Percentiles rank a stretch among this genome's conserved stretches.
These are phyloP conservation scores for Cyrtonyx montezumae DNA, from an alignment of 2,113 vertebrate genomes.

Conservation along the genomic window DNA sequence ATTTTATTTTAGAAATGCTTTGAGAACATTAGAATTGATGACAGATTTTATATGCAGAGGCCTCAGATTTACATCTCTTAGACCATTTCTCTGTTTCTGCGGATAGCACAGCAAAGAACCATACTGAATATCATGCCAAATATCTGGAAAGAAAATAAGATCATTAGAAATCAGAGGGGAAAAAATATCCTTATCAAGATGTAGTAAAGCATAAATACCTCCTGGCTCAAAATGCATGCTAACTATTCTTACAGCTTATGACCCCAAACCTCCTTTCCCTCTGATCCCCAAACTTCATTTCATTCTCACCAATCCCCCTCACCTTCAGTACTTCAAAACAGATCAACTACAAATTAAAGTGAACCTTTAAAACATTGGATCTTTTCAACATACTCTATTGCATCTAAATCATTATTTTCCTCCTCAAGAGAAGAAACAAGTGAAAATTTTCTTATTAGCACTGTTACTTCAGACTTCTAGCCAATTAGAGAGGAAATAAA, in stretches of 20 bases:
- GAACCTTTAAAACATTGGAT: not conserved
- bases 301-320: not conserved
- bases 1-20: slow-evolving; percentile 78
- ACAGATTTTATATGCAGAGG: slow-evolving; percentile 36
- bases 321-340: not conserved
- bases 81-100: slow-evolving; percentile 91
- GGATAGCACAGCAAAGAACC: slow-evolving; percentile 93
- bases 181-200: not conserved
- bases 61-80: slow-evolving; percentile 67
- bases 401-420: not conserved
- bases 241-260: not conserved
- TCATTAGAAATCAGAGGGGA: not conserved
- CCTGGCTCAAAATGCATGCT: not conserved
- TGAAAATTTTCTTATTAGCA: not conserved
- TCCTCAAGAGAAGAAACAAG: not conserved
- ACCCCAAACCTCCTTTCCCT: not conserved
- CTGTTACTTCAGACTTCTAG: not conserved
- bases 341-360: not conserved
- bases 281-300: not conserved
- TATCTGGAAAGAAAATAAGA: slow-evolving; percentile 76
- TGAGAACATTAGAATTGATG: slow-evolving; percentile 73
- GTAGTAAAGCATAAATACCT: not conserved
- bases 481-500: not conserved
- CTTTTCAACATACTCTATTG: not conserved
- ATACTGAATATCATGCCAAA: slow-evolving; percentile 98